Percentiles rank a stretch among this genome's conserved stretches.
These are phyloP conservation scores for Eupithecia exiguata DNA, from an alignment of 2,888 invertebrate genomes.

Conservation along the genomic window DNA sequence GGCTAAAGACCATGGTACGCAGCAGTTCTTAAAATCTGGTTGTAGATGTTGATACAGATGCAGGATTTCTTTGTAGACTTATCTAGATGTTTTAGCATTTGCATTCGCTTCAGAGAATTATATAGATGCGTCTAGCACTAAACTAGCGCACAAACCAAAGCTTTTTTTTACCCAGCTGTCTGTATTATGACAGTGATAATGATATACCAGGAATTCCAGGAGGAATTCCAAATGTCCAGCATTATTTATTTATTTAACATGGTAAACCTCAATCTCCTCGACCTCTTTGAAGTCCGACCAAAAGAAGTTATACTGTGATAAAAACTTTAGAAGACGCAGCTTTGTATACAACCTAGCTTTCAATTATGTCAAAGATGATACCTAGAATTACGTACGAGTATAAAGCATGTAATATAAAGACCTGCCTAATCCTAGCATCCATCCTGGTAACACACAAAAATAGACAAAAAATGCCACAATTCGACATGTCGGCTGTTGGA, in stretches of 20 bases:
- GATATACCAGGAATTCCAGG: too few species aligned
- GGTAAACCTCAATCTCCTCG: too few species aligned
- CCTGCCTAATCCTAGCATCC: neutral
- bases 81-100: too few species aligned
- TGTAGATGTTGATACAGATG: neutral
- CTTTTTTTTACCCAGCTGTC: neutral
- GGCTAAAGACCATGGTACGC: too few species aligned
- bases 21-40: neutral
- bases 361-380: neutral
- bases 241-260: too few species aligned
- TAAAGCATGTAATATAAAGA: neutral
- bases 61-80: too few species aligned
- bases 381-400: neutral
- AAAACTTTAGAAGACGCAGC: neutral
- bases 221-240: too few species aligned
- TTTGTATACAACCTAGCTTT: neutral
- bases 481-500: slow-evolving; percentile 62
- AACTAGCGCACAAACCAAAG: neutral
- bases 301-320: neutral
- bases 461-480: slow-evolving; percentile 57
- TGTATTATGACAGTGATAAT: neutral
- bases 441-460: slow-evolving; percentile 22
- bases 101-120: too few species aligned
- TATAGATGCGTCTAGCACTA: too few species aligned
- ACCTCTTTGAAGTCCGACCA: too few species aligned